Conservation (phyloP, 2,888 invertebrate species). For the Escarpia spicata region DNA sequence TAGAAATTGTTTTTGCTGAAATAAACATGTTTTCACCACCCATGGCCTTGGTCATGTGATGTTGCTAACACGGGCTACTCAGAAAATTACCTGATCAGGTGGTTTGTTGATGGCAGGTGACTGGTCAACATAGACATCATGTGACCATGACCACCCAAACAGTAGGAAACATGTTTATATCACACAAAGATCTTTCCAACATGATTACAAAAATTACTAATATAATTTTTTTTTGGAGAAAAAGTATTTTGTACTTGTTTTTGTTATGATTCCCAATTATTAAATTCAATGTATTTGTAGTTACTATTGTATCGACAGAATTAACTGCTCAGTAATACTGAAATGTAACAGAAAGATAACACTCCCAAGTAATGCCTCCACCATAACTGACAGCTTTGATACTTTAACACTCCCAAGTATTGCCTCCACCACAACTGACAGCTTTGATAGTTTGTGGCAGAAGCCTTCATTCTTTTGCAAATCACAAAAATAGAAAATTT, state of each 20-base stretch:
- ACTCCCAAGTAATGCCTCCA: neutral
- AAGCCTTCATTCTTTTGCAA: neutral
- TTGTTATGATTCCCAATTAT: neutral
- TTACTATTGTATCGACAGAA: no score
- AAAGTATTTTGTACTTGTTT: neutral
- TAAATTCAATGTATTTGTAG: neutral
- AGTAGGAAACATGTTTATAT: neutral
- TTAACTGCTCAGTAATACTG: neutral
- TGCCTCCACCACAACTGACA: neutral
- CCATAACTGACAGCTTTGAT: neutral
- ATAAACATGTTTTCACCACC: neutral
- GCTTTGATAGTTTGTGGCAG: neutral
- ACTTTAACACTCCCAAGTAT: neutral
- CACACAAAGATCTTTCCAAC: neutral
- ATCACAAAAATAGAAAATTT: neutral
- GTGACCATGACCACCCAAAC: neutral
- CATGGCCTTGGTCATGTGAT: neutral
- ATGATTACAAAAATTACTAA: neutral
- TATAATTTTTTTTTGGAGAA: neutral
- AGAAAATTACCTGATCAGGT: neutral
- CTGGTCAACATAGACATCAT: neutral
- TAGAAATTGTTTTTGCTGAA: neutral
- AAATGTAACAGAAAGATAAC: neutral
- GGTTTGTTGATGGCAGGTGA: neutral
- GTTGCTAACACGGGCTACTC: neutral